These are phyloP conservation scores for Chrysopilus asiliformis DNA, from an alignment of 2,888 invertebrate genomes.

Conservation along the genomic window DNA sequence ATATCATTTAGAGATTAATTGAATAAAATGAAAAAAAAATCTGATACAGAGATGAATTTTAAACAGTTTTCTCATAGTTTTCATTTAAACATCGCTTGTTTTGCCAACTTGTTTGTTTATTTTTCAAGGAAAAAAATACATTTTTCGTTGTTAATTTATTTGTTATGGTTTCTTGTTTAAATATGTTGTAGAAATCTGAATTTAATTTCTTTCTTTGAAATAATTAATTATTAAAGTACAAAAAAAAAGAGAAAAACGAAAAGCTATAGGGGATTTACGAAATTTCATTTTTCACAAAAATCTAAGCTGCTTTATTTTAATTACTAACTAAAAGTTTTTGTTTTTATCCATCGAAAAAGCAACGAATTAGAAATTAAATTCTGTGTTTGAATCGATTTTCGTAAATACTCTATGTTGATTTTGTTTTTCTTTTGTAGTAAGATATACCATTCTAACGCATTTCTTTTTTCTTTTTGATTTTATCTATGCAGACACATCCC, in stretches of 20 bases:
- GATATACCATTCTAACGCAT: constrained; percentile 15
- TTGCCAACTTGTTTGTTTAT: constrained; percentile 11
- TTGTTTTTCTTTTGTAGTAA: constrained; percentile 11
- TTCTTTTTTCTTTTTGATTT: constrained; percentile 14
- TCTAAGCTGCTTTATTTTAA: no score
- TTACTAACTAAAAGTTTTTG: no score
- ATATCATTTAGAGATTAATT: no score
- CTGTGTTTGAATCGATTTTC: no score
- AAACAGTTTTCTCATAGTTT: constrained; percentile 2
- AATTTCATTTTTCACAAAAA: no score
- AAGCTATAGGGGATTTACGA: constrained; percentile 4
- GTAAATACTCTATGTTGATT: no score
- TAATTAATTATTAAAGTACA: background rate
- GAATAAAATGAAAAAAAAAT: background rate
- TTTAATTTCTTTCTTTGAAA: no score
- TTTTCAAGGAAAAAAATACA: background rate
- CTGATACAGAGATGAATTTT: background rate
- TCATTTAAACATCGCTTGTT: constrained; percentile 16
- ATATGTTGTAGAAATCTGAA: no score
- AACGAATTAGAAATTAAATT: no score
- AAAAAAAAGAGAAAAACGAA: constrained; percentile 6
- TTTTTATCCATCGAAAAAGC: no score
- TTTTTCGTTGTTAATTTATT: background rate
- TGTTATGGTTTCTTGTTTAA: constrained; percentile 1
- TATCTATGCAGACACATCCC: constrained; percentile 15